Evolutionary conservation across 2,113 vertebrate species (phyloP), one percentile per base, ranked within the genome.

Genomic region (Grus americana): DNA sequence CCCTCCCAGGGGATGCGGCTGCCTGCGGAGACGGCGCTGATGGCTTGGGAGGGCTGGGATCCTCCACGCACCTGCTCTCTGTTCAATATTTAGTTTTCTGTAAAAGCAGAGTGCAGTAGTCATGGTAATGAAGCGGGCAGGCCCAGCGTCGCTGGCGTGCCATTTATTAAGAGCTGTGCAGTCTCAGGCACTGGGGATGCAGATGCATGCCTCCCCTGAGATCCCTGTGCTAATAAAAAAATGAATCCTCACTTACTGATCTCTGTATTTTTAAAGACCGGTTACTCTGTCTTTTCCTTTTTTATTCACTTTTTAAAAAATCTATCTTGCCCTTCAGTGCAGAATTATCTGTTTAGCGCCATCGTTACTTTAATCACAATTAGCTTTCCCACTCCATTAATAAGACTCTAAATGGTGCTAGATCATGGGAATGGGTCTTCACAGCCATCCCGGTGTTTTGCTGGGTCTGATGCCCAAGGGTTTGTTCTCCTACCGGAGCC

Each of bases 111-210:
- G 95, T 17, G 87, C 79, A 96, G 97, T 97, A 95, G 96, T 66
- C 96, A 96, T 97, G 95, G 97, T 74, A 96, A 97, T 97, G 76
- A 59, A 78, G 93, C 47, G 13, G 94, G 87, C 92, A 90, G 89
- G 73, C 93, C 92, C 54, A 8, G 93, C 89, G 5, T 36, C 3
- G 0, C 61, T 22, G 2, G 62, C 12, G 12, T 52, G 79, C 92
- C 74, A 1, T 79, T 89, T 62, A 62, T 86, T 67, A 82, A 46
- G 87, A 90, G 88, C 92, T 36, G 82, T 70, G 88, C 72, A 62
- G 75, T 70, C 93, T 88, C 24, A 5, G 79, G 87, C 63, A 7
- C 91, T 29, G 72, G 88, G 78, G 79, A 87, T 36, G 52, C 54
- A 62, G 84, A 49, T 15, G 7, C 76, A 20, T 34, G 13, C 78